Evolutionary conservation across 1,140 invertebrate species (phyloP).

Genomic region (Diorhabda elongata): DNA sequence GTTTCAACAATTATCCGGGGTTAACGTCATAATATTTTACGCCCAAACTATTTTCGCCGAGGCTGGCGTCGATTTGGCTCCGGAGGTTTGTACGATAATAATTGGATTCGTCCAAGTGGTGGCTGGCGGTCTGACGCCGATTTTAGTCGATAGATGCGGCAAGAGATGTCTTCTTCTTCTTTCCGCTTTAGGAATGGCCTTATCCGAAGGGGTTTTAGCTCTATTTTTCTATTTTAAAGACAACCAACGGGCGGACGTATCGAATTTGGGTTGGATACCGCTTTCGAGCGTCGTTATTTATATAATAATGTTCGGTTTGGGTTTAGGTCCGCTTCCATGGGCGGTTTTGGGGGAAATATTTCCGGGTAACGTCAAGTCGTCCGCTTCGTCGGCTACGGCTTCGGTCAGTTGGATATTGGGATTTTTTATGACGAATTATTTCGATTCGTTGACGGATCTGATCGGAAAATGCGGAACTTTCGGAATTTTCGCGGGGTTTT

Average conservation of each 20-base stretch:
- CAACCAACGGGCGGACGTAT: conserved; percentile 37
- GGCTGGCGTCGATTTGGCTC: conserved; percentile 54
- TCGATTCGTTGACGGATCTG: conserved; percentile 54
- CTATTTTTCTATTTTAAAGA: conserved; percentile 58
- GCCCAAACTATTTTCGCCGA: conserved; percentile 65
- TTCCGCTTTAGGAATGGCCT: conserved; percentile 54
- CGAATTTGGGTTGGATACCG: conserved; percentile 55
- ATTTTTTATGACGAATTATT: conserved; percentile 77
- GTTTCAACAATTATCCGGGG: conserved; percentile 73
- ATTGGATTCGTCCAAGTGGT: conserved; percentile 61
- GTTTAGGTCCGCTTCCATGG: conserved; percentile 81
- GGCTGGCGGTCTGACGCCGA: conserved; percentile 57
- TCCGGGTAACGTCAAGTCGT: conserved; percentile 68
- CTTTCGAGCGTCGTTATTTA: conserved; percentile 61
- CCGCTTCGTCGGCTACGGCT: conserved; percentile 70
- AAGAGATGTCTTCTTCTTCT: conserved; percentile 64
- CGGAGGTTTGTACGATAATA: conserved; percentile 63
- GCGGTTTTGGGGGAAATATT: conserved; percentile 82
- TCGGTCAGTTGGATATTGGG: conserved; percentile 73
- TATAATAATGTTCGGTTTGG: conserved; percentile 53
- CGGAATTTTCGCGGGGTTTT: conserved; percentile 73
- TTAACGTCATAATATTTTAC: conserved; percentile 78
- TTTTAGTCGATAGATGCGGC: conserved; percentile 64
- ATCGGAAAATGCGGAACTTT: conserved; percentile 69
- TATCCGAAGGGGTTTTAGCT: conserved; percentile 53